phyloP scores from a whole-genome alignment of 1,140 invertebrate genomes.

The Penaeus chinensis region DNA sequence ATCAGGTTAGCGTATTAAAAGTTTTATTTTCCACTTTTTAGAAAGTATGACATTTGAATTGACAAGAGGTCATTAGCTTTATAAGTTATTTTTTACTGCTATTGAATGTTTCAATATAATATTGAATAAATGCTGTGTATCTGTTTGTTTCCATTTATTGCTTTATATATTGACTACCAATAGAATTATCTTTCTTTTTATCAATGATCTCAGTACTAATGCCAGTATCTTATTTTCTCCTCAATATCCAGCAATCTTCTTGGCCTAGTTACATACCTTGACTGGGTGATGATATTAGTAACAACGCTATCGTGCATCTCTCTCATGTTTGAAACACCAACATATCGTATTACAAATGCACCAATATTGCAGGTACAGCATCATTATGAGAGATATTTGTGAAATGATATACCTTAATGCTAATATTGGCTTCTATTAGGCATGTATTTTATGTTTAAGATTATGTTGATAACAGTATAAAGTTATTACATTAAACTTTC shows the following conservation, averaged over 20 bases:
- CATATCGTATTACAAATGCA: slow-evolving; percentile 75
- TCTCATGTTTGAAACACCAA: slow-evolving; percentile 98
- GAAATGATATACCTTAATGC: no score
- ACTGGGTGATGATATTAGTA: slow-evolving; percentile 99
- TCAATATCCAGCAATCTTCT: slow-evolving; percentile 87
- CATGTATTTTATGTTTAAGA: background rate
- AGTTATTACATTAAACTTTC: slow-evolving; percentile 24
- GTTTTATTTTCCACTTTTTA: background rate
- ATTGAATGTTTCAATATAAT: no score
- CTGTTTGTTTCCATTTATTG: no score
- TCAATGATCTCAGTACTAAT: slow-evolving; percentile 32
- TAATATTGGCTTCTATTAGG: no score
- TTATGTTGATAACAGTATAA: background rate
- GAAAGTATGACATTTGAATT: background rate
- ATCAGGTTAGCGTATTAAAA: no score
- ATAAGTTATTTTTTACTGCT: no score
- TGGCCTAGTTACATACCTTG: slow-evolving; percentile 96
- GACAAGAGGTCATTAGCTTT: no score
- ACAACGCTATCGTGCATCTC: slow-evolving; percentile 97
- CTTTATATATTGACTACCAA: no score
- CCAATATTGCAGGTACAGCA: slow-evolving; percentile 67
- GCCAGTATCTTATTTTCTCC: slow-evolving; percentile 53
- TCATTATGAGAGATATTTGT: background rate
- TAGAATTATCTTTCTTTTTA: slow-evolving; percentile 24
- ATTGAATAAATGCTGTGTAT: no score